phyloP scores from a whole-genome alignment of 2,888 invertebrate species.

The Masnerella sp. region DNA sequence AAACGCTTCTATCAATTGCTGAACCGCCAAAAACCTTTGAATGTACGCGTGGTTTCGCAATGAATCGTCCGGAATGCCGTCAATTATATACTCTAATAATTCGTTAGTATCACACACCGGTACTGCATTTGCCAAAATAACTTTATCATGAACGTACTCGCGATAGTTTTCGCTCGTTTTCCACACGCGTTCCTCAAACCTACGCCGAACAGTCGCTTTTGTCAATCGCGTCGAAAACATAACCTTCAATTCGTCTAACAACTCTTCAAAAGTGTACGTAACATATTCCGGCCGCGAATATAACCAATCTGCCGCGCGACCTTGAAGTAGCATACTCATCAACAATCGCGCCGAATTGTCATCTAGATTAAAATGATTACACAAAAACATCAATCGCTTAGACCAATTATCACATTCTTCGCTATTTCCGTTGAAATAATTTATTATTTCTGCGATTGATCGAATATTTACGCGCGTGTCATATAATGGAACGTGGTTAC shows the following conservation, averaged over 20 bases:
- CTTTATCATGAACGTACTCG: conserved; percentile 18
- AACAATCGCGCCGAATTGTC: conserved; percentile 14
- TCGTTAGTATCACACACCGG: conserved; percentile 5
- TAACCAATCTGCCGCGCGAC: conserved; percentile 15
- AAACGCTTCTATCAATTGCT: neutral
- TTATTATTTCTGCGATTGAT: no score
- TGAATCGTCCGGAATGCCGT: neutral
- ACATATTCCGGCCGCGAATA: conserved; percentile 15
- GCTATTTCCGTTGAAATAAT: no score
- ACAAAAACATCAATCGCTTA: neutral
- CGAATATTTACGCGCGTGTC: no score
- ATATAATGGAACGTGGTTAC: no score
- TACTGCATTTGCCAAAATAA: conserved; percentile 15
- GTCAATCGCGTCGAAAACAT: conserved; percentile 6
- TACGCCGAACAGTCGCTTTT: neutral
- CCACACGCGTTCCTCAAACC: conserved; percentile 14
- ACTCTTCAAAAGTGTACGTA: neutral
- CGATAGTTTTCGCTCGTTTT: conserved; percentile 5
- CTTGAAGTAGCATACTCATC: conserved; percentile 13
- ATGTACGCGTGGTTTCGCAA: conserved; percentile 7
- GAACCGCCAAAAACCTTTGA: neutral
- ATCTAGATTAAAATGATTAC: conserved; percentile 4
- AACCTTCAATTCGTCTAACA: neutral
- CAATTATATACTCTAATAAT: conserved; percentile 5
- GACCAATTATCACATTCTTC: no score